These are phyloP conservation scores for Chironomus tentans DNA, from an alignment of 2,888 invertebrate species.

Conservation along the genomic window DNA sequence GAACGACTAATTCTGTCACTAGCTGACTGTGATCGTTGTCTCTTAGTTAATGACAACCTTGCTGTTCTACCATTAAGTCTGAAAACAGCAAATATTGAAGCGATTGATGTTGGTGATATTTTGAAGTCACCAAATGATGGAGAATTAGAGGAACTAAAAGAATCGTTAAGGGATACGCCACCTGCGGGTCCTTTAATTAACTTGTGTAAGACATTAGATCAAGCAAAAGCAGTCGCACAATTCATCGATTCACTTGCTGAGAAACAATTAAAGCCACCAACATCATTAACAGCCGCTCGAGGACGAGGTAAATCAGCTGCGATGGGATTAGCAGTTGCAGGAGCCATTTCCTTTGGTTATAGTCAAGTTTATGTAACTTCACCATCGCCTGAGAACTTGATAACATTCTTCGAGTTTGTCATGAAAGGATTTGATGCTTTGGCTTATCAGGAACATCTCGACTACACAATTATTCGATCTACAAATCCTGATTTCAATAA, in stretches of 20 bases:
- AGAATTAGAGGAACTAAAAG: constrained; percentile 66
- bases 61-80: constrained; percentile 88
- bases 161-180: constrained; percentile 78
- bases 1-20: constrained; percentile 90
- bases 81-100: constrained; percentile 70
- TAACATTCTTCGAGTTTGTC: constrained; percentile 93
- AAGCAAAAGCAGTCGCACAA: constrained; percentile 83
- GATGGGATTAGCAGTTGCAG: constrained; percentile 83
- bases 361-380: constrained; percentile 94
- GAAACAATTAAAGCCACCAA: constrained; percentile 75
- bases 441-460: constrained; percentile 90
- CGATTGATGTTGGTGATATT: constrained; percentile 47
- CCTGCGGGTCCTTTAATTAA: constrained; percentile 83
- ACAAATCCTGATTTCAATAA: constrained; percentile 95
- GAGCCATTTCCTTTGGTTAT: constrained; percentile 68
- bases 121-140: constrained; percentile 40
- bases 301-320: constrained; percentile 98
- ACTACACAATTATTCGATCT: constrained; percentile 89
- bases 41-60: constrained; percentile 91
- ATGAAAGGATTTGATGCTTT: constrained; percentile 91
- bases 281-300: constrained; percentile 90
- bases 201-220: constrained; percentile 86
- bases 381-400: constrained; percentile 95
- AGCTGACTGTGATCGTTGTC: constrained; percentile 74
- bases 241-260: constrained; percentile 94